These are phyloP conservation scores for Drosophila nannoptera DNA, from an alignment of 1,140 invertebrate genomes.

Conservation along the genomic window DNA sequence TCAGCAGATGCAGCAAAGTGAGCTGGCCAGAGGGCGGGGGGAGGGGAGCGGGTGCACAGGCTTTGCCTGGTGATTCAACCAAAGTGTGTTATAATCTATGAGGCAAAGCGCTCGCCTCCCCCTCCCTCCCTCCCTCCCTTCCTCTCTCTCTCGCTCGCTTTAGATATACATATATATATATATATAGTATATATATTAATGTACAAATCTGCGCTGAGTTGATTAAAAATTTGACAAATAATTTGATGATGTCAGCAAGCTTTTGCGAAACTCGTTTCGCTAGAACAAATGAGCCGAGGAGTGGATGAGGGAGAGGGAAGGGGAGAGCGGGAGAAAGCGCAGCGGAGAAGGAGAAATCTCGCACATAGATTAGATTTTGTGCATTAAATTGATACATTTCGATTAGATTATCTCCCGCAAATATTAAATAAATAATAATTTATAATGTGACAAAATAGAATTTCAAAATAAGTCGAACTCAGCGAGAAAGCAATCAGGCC, in stretches of 20 bases:
- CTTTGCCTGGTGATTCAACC: slow-evolving; percentile 19
- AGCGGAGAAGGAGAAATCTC: background rate
- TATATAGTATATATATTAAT: background rate
- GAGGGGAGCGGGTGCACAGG: no score
- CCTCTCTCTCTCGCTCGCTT: no score
- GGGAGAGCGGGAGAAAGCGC: background rate
- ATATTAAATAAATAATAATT: background rate
- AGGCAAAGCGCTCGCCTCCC: no score
- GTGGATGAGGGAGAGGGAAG: no score
- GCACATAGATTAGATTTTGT: background rate
- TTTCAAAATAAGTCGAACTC: no score
- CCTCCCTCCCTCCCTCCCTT: no score
- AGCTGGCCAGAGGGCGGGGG: no score
- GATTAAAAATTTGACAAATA: background rate
- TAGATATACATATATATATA: no score
- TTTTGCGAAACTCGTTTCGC: slow-evolving; percentile 4
- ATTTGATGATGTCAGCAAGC: slow-evolving; percentile 11
- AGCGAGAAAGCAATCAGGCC: no score
- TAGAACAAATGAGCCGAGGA: background rate
- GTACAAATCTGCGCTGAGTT: background rate
- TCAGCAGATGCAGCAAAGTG: background rate
- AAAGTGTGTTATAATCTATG: slow-evolving; percentile 4
- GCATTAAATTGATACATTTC: no score
- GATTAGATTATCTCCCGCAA: no score
- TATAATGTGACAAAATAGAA: no score